phyloP scores from a whole-genome alignment of 2,113 vertebrate genomes.

The Odontesthes bonariensis region DNA sequence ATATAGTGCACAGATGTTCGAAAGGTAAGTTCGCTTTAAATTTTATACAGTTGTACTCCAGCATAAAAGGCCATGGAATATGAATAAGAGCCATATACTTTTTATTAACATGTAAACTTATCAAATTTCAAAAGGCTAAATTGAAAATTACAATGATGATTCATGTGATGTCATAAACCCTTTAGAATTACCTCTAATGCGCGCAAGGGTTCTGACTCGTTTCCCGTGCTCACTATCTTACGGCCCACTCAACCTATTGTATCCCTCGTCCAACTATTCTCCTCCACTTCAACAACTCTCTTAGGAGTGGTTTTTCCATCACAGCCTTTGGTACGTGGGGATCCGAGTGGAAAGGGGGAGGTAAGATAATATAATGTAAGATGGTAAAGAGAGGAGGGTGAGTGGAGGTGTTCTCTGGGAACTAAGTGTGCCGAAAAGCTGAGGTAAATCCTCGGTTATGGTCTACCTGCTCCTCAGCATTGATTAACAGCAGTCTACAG shows the following conservation, averaged over 20 bases:
- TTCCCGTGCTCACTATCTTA: slow-evolving; percentile 68
- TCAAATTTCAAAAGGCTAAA: slow-evolving; percentile 35
- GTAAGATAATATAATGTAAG: slow-evolving; percentile 26
- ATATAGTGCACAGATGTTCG: slow-evolving; percentile 7
- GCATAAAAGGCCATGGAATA: slow-evolving; percentile 45
- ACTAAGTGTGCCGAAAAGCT: slow-evolving; percentile 74
- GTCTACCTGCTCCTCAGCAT: slow-evolving; percentile 61
- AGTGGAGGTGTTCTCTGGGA: slow-evolving; percentile 56
- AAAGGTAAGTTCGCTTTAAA: slow-evolving; percentile 6
- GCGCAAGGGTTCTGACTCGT: slow-evolving; percentile 58
- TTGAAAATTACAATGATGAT: slow-evolving; percentile 60
- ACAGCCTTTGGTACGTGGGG: slow-evolving; percentile 46
- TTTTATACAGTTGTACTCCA: slow-evolving; percentile 5
- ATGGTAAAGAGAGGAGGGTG: slow-evolving; percentile 24
- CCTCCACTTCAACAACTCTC: slow-evolving; percentile 66
- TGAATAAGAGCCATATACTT: slow-evolving; percentile 55
- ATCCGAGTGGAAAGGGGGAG: not conserved
- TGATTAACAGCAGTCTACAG: slow-evolving; percentile 72
- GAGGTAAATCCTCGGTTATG: slow-evolving; percentile 75
- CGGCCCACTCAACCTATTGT: slow-evolving; percentile 67
- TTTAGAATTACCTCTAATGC: slow-evolving; percentile 42
- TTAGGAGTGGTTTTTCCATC: slow-evolving; percentile 73
- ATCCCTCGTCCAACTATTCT: slow-evolving; percentile 62
- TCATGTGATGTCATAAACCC: slow-evolving; percentile 27
- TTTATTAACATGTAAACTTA: slow-evolving; percentile 51